Base-by-base conservation (phyloP, 2,113 vertebrate genomes). In the Anarrhichthys ocellatus region DNA sequence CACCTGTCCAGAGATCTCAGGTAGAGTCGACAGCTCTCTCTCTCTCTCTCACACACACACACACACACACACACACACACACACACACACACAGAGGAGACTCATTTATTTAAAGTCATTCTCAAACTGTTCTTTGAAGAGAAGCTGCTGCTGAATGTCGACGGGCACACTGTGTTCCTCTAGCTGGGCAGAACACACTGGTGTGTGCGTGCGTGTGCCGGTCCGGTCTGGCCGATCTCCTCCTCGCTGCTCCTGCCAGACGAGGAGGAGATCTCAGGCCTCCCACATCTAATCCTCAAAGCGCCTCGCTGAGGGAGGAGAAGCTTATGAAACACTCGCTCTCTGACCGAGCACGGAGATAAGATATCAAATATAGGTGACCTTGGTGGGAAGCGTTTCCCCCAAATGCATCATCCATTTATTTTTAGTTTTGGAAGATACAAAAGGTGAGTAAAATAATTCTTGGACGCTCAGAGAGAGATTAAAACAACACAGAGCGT, bases 1-100 rank as follows among this genome's bases (percentile, higher is more conserved):
- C 90, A 96, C 95, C 89, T 97, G 95, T 40, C 93, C 95, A 76
- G 96, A 96, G 75, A 87, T 89, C 85, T 63, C 93, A 91, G 97
- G 98, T 99, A 94, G 6, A 3, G 38, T 32, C 13, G 50, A 15
- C 50, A 93, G 94, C 65, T n/a, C n/a, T n/a, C n/a, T n/a, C n/a
- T 17, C 27, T 9, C 9, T 10, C 59, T 34, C 54, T 2, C 32
- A 5, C 32, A 34, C 32, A 5, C 32, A 34, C 32, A 1, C 34
- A 34, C 34, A 1, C 34, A 4, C 34, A 34, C 34, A 34, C 34
- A 34, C 34, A 34, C 34, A 34, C 34, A 34, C 34, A 34, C 34
- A 6, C 10, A 38, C 54, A 17, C 1, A 46, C 54, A 10, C 48
- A 52, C 56, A 4, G 20, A 4, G 15, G 46, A 17, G 13, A 15